Evolutionary conservation across 64 coral and sea anemone genomes (phyloP), one percentile per base, ranked within the genome.

Genomic region (Montipora foliosa): DNA sequence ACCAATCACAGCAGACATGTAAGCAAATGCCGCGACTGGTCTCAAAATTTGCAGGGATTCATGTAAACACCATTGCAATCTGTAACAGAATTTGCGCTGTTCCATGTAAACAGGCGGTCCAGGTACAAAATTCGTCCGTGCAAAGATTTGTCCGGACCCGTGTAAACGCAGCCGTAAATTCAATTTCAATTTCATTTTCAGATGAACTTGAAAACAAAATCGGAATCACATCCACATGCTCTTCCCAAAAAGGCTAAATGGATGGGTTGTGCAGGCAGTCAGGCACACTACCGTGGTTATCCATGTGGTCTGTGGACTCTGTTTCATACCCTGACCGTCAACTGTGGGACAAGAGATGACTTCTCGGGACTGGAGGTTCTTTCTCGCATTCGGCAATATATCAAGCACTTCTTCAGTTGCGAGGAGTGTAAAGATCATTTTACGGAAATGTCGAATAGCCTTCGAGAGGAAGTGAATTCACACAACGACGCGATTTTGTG

Each of bases 261-360:
- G 97, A 74, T 25, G 74, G 94, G 67, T 10, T 99, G 97, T 75
- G 78, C 82, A 10, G 97, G 97, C 5, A 98, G 96, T 49, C 75
- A 93, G 76, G 82, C 94, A 17, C 88, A 94, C 20, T 98, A 83
- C 59, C 92, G 97, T 8, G 97, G 97, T 8, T 99, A 99, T 59
- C 94, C 97, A 1, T 99, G 97, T 58, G 79, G 94, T 48, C 53
- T 99, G 37, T 99, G 97, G 97, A 94, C 92, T n/a, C 45, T 99
- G 10, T 99, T 99, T 44, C 97, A 99, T 74, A 94, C 94, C 5
- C 67, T 99, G 47, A 99, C 97, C 4, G 97, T 99, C 5, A 99
- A 93, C 75, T 99, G 97, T 75, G 67, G 85, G 8, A 11, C 47
- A 19, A 45, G 47, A 4, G 29, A 91, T 29, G 6, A 51, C 10